Conservation (phyloP, 2,113 vertebrate species). For the Corvus cornix region DNA sequence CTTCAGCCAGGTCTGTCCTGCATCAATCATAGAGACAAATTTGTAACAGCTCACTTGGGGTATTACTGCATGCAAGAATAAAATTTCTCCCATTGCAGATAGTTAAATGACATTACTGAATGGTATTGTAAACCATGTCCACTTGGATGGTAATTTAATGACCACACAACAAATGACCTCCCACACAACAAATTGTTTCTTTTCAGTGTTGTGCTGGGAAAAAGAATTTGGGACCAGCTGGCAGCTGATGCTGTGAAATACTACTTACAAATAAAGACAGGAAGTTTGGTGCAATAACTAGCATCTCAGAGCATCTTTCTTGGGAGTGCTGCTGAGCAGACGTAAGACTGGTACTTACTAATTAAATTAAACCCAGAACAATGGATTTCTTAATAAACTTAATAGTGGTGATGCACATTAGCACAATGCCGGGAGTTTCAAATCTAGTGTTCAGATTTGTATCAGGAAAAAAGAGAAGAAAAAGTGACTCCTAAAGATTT, state of each 20-base stretch:
- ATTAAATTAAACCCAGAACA: constrained; percentile 68
- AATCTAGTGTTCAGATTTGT: constrained; percentile 5
- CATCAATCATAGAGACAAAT: background rate
- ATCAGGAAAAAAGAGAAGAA: background rate
- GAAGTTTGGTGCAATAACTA: constrained; percentile 41
- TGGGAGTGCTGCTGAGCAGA: constrained; percentile 58
- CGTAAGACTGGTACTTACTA: constrained; percentile 65
- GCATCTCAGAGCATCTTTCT: constrained; percentile 47
- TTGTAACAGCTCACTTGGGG: background rate
- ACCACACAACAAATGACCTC: constrained; percentile 3
- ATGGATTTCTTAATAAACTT: constrained; percentile 46
- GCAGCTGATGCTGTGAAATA: constrained; percentile 32
- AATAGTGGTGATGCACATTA: constrained; percentile 8
- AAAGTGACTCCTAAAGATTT: background rate
- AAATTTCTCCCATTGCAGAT: background rate
- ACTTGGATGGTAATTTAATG: constrained; percentile 63
- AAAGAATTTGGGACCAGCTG: constrained; percentile 51
- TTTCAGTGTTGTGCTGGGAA: constrained; percentile 46
- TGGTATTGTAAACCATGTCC: constrained; percentile 44
- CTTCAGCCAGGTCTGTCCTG: background rate
- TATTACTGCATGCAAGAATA: background rate
- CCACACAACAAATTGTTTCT: constrained; percentile 63
- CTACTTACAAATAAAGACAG: constrained; percentile 41
- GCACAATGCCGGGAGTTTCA: constrained; percentile 26
- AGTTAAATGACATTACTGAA: constrained; percentile 56